These are phyloP conservation scores for Drosophila navojoa DNA, from an alignment of 1,140 invertebrate species.

Conservation along the genomic window DNA sequence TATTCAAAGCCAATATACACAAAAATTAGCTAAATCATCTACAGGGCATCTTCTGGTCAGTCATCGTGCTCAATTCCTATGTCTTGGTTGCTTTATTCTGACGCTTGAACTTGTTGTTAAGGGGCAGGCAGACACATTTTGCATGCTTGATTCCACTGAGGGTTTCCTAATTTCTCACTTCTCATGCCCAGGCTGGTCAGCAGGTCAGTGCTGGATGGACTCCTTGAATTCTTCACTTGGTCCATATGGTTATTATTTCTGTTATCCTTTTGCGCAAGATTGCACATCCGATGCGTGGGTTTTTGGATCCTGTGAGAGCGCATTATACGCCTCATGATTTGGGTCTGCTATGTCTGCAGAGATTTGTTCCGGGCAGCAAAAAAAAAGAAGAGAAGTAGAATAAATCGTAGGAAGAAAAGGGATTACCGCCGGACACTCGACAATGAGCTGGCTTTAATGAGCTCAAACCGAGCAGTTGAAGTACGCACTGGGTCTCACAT, in stretches of 20 bases:
- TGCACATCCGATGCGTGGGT: conserved; percentile 69
- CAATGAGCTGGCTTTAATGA: conserved; percentile 40
- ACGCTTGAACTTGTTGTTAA: conserved; percentile 55
- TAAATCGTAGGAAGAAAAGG: conserved; percentile 1
- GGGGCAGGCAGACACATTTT: conserved; percentile 53
- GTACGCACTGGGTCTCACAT: neutral
- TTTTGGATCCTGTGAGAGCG: conserved; percentile 18
- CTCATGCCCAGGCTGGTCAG: conserved; percentile 55
- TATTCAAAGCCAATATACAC: too few relatives aligned
- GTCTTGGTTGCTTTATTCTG: neutral
- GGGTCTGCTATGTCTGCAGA: conserved; percentile 37
- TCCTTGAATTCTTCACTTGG: neutral
- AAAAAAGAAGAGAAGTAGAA: neutral
- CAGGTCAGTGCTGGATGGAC: conserved; percentile 33
- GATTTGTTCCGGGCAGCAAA: conserved; percentile 38
- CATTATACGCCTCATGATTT: conserved; percentile 56
- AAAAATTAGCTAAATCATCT: neutral
- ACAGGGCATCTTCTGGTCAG: neutral
- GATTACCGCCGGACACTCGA: conserved; percentile 23
- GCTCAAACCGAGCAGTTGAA: conserved; percentile 32
- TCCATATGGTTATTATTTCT: conserved; percentile 61
- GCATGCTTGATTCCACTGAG: conserved; percentile 63
- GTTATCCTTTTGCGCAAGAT: conserved; percentile 80
- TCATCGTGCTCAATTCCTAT: neutral
- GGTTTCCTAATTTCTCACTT: conserved; percentile 41